Evolutionary conservation across 2,888 invertebrate species (phyloP), one percentile per base, ranked within the genome.

Genomic region (Tetheella fluctuosa): DNA sequence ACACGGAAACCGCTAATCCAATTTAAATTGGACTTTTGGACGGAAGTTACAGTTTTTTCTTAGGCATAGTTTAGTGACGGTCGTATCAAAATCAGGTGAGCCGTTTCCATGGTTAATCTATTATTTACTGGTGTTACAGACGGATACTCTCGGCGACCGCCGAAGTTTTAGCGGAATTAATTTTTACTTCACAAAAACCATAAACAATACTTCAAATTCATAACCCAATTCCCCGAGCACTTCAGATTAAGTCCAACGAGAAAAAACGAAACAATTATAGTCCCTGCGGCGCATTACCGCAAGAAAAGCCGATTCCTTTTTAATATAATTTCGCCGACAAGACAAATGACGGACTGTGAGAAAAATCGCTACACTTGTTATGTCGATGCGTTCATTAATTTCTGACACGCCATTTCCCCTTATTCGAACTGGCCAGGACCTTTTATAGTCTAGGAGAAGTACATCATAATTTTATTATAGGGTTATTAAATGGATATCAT

Each of bases 321-420:
- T 61, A 59, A 61, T 54, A 60, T 57, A 59, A 65, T 65, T 59
- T 60, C 54, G 17, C 23, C 54, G 17, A 42, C 17, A 57, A 55
- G 62, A 63, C 60, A 62, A 64, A 69, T 68, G 62, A 62, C 28
- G 64, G 64, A 57, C 52, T 39, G 56, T 42, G 54, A 71, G 79
- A 81, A 76, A 77, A 73, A 80, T 83, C 62, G 67, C 71, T 74
- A 73, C 77, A 78, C 74, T 80, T 72, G 74, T 77, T 76, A 76
- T 66, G 74, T 78, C 77, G 74, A 81, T 74, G 81, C 64, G 75
- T 77, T 74, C 83, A 83, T 83, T 83, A 82, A 83, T 84, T 77
- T 82, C 77, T 75, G 77, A 79, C 83, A 75, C 75, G 62, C 78
- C 74, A 76, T 81, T 81, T 75, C 74, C 72, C 10, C 48, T 48